Base-by-base conservation (phyloP, 2,797 vertebrate species). In the Oreonectes daqikongensis region DNA sequence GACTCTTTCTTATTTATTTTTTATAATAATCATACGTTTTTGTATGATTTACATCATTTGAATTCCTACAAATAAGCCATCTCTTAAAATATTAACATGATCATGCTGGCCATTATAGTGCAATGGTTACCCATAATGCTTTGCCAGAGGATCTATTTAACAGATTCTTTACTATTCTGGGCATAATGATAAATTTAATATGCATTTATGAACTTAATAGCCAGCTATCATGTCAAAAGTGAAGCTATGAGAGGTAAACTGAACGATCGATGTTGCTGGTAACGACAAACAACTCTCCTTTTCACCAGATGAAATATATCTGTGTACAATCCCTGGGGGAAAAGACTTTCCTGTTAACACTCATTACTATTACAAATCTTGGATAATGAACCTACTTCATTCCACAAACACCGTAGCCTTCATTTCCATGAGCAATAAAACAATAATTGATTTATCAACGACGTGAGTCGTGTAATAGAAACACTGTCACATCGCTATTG, bases 191-290 rank as follows among this genome's bases (percentile, higher is more conserved):
- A 2, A 50, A 50, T 40, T 26, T 28, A 52, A 70, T 14, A 50
- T 40, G 7, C 8, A 28, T 79, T 52, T 30, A 40, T 28, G 53
- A 68, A 52, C 64, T 30, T 42, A 52, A 46, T 57, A 38, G 67
- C 42, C 30, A 68, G 66, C 81, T 26, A 24, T 69, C 75, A 72
- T 74, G 67, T 82, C 72, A 71, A 38, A 79, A 79, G 28, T 42
- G 35, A 72, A 66, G 46, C 44, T 67, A 40, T 66, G 68, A 74
- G 42, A 63, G 46, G 67, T 42, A 70, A 60, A 68, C 22, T 63
- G 77, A 77, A 63, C 83, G 79, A 86, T 86, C 72, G 69, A 66
- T 82, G 84, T 84, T 78, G 81, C 84, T 86, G 79, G 82, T 85
- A 75, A 87, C 68, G 79, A 81, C 81, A 89, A 86, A 69, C 65